Percentiles rank a stretch among this genome's conserved stretches.
Conservation (phyloP, 2,113 vertebrate species). For the Plecotus auritus region DNA sequence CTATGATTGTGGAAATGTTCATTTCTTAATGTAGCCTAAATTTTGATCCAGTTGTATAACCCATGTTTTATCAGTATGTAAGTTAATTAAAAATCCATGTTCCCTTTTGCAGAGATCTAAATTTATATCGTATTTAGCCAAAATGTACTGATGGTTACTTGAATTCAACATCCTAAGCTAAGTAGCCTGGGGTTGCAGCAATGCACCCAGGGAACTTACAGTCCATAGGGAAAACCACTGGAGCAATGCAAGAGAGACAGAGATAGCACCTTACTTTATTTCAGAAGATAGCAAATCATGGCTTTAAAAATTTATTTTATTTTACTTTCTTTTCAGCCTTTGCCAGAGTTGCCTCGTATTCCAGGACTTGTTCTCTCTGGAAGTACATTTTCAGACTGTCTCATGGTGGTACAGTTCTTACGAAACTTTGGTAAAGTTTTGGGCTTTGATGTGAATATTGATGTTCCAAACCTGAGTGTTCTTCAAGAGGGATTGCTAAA, state of each 20-base stretch:
- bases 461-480: constrained; percentile 86
- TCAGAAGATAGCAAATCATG: not conserved
- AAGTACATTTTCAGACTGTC: constrained; percentile 90
- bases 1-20: not conserved
- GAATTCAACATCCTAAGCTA: not conserved
- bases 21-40: not conserved
- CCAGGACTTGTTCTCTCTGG: constrained; percentile 91
- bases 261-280: not conserved
- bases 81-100: constrained; percentile 30
- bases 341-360: constrained; percentile 90
- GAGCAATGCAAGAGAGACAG: not conserved
- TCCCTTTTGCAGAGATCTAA: constrained; percentile 17
- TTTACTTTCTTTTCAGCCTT: constrained; percentile 79
- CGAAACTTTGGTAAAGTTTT: constrained; percentile 94
- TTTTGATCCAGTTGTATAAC: not conserved
- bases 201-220: not conserved
- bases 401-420: constrained; percentile 96
- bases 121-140: not conserved
- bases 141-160: constrained; percentile 8
- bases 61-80: not conserved
- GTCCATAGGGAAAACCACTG: not conserved
- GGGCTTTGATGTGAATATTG: constrained; percentile 86
- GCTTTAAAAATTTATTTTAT: not conserved
- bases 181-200: not conserved
- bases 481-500: constrained; percentile 95